Base-by-base conservation (phyloP, 2,113 vertebrate species). In the Romanogobio albipinnatus region DNA sequence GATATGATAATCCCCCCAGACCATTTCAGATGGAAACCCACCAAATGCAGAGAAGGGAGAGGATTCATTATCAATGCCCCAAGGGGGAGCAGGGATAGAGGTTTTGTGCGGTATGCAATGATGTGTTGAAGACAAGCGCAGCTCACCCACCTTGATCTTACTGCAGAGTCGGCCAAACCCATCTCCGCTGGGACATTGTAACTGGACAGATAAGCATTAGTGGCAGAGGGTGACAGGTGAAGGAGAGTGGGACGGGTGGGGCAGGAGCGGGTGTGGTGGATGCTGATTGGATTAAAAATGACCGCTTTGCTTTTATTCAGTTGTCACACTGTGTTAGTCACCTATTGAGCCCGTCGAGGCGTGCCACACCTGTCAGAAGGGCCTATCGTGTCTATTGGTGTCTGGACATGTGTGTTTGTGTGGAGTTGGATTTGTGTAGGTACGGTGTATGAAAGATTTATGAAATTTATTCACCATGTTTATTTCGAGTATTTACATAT, bases 1-100 rank as follows among this genome's bases (percentile, higher is more conserved):
- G 92, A 91, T 94, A 94, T 95, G 93, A 87, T 95, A 95, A 95
- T 94, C 91, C 90, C 71, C 70, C 39, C 47, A 26, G 70, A 79
- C 83, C 84, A 26, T 87, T 90, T 91, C 84, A 87, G 89, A 92
- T 90, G 87, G 85, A 85, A 80, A 89, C 90, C 89, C 86, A 91
- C 91, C 89, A 90, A 91, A 92, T 87, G 71, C 87, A 90, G 84
- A 85, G 76, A 86, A 86, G 85, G 82, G 86, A 83, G 85, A 82
- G 83, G 88, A 90, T 86, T 89, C 86, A 90, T 89, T 89, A 89
- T 76, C 83, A 81, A 26, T 26, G 82, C 66, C 89, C 86, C 86
- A 77, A 86, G 88, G 86, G 87, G 82, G 73, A 53, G 26, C 58
- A 76, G 76, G 85, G 43, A 61, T 64, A 19, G 81, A 75, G 81